Evolutionary conservation across 2,797 vertebrate species (phyloP).

Genomic region (Acrossocheilus wenchowensis): DNA sequence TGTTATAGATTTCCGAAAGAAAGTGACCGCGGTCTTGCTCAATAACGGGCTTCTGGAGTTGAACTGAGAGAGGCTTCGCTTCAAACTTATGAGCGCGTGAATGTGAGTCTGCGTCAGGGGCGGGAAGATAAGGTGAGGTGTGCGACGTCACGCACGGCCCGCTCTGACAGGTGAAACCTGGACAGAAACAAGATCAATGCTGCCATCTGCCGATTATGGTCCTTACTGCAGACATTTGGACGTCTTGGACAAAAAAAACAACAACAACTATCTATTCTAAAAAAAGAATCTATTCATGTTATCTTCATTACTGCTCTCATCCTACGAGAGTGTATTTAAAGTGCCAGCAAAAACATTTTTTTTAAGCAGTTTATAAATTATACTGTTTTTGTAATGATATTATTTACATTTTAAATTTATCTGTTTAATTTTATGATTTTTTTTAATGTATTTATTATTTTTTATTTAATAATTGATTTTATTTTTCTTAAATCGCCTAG

Average conservation of each 20-base stretch:
- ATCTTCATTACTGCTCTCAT: neutral
- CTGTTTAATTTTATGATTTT: neutral
- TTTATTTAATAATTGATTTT: neutral
- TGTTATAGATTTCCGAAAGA: neutral
- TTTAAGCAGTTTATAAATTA: neutral
- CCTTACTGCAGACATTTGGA: neutral
- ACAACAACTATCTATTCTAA: too few relatives aligned
- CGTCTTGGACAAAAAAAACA: too few relatives aligned
- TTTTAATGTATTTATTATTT: neutral
- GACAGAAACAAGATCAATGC: neutral
- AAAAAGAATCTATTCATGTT: neutral
- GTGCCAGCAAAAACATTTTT: too few relatives aligned
- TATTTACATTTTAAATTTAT: neutral
- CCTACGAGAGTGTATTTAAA: too few relatives aligned
- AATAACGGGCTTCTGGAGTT: slow-evolving; percentile 2
- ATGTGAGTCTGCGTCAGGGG: slow-evolving; percentile 68
- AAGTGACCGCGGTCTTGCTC: neutral
- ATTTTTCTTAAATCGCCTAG: neutral
- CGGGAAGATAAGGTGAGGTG: slow-evolving; percentile 61
- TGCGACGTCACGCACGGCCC: slow-evolving; percentile 47
- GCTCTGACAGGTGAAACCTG: slow-evolving; percentile 22
- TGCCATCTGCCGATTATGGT: slow-evolving; percentile 30
- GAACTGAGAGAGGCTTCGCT: slow-evolving; percentile 63
- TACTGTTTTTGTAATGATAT: neutral
- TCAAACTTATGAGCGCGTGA: slow-evolving; percentile 75